Base-by-base conservation (phyloP, 1,140 invertebrate species). In the Halyomorpha halys region DNA sequence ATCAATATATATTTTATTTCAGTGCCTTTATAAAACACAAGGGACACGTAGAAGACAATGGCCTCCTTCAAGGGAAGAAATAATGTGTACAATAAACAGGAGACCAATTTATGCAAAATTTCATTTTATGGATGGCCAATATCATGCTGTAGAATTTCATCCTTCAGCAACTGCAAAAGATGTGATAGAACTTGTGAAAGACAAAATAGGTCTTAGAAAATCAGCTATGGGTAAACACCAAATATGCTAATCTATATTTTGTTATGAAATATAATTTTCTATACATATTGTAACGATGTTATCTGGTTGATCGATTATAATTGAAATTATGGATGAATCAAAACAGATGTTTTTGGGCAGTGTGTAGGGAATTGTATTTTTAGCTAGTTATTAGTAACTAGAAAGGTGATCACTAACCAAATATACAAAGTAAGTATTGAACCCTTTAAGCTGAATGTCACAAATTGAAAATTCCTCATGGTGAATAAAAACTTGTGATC, bases 131-230 rank as follows among this genome's bases (percentile, higher is more conserved):
- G 92, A 97, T 75, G 93, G 92, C 3, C 92, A 95, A 71, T 94
- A 94, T 73, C 90, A 96, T 72, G 89, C 91, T 0, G 85, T 97
- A 3, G 92, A 96, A 75, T 97, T 97, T 77, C 90, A 96, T 75
- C 91, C 93, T 0, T 93, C 91, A 25, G 90, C 93, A 15, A 94
- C 91, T 0, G 89, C 93, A n/a, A 83, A 83, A 68, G 92, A 97
- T 71, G 85, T 96, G 1, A 85, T 95, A 70, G 84, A 89, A 72
- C 85, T 91, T 68, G 86, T 97, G n/a, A 85, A 91, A 68, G 83
- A 85, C 44, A 97, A 95, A 78, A 93, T 97, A 71, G 94, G 93
- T 9, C 82, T 98, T 14, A 83, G 85, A 66, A 85, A 90, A 61
- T 82, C 83, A 68, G 90, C 91, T 15, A 87, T 84, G 77, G 84